Evolutionary conservation across 2,113 vertebrate species (phyloP), one percentile per base, ranked within the genome.

Genomic region (Aegithalos caudatus): DNA sequence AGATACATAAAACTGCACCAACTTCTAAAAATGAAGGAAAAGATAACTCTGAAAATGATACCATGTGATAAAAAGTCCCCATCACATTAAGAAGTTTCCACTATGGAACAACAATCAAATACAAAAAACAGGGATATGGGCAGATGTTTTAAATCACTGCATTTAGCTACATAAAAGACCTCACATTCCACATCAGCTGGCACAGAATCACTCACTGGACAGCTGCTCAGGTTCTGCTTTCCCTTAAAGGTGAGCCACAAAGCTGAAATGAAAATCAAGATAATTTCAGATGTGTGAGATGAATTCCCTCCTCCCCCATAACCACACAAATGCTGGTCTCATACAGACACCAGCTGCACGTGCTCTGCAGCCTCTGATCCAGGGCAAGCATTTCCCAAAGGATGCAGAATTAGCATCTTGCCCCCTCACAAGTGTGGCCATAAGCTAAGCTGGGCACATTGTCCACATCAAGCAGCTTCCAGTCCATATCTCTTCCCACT

Each of bases 101-200:
- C n/a, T 62, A 21, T 42, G 35, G 74, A 79, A 54, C 22, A 61
- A 79, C 1, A 69, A 42, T 60, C 57, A 95, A 58, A 91, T 6
- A 87, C 45, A 65, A 69, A 53, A 85, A 80, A 10, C 51, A 89
- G 38, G 24, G 10, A 42, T 50, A 42, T 3, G 22, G 67, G 71
- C 83, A 96, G 73, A 93, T 93, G 77, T 89, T 94, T 95, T 92
- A 76, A 88, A 92, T 87, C 69, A 70, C 50, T 83, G 64, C 35
- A 81, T 89, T 81, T 69, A 92, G 65, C 90, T 92, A 91, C 78
- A 87, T 61, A 33, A 92, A 92, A 89, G 57, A 64, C 83, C 94
- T 82, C 78, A 79, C 77, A 92, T 95, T 91, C 79, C 91, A 78
- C 45, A 58, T 86, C 74, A 91, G 42, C 81, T 91, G 86, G 86